A percentile compares a stretch with the other conserved stretches of the same genome.
Evolutionary conservation across 2,797 vertebrate genomes (phyloP).

Genomic region (Acropternis orthonyx): DNA sequence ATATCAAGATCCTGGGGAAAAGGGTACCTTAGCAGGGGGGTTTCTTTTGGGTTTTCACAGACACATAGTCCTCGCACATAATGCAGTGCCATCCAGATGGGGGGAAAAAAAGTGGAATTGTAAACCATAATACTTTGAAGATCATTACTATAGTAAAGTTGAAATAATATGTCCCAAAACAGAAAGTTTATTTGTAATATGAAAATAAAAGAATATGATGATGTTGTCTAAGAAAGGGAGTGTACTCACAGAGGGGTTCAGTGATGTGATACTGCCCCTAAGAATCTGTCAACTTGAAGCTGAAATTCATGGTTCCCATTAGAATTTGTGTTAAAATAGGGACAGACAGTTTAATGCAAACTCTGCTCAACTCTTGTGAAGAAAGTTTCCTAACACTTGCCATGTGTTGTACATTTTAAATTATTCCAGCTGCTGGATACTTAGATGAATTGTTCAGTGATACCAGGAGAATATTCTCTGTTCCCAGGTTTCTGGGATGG

Average conservation of each 20-base stretch:
- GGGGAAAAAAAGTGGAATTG: not conserved
- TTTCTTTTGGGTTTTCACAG: not conserved
- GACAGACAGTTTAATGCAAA: not conserved
- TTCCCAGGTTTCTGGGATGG: not conserved
- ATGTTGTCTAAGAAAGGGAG: not conserved
- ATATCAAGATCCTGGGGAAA: not conserved
- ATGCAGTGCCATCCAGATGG: not conserved
- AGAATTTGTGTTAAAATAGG: not conserved
- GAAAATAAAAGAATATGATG: not conserved
- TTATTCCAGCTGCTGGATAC: not conserved
- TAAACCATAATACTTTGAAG: not conserved
- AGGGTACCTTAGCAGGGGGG: fast-evolving
- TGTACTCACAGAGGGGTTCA: not conserved
- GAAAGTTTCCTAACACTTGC: not conserved
- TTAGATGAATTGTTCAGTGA: not conserved
- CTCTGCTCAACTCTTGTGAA: not conserved
- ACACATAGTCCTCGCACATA: fast-evolving
- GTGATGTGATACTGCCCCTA: not conserved
- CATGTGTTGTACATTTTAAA: not conserved
- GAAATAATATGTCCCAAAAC: not conserved
- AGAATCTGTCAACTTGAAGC: not conserved
- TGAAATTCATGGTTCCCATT: not conserved
- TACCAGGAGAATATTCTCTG: not conserved
- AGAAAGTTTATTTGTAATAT: not conserved
- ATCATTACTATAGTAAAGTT: not conserved